These are phyloP conservation scores for Ellobium chinense DNA, from an alignment of 2,888 invertebrate species.

Conservation along the genomic window DNA sequence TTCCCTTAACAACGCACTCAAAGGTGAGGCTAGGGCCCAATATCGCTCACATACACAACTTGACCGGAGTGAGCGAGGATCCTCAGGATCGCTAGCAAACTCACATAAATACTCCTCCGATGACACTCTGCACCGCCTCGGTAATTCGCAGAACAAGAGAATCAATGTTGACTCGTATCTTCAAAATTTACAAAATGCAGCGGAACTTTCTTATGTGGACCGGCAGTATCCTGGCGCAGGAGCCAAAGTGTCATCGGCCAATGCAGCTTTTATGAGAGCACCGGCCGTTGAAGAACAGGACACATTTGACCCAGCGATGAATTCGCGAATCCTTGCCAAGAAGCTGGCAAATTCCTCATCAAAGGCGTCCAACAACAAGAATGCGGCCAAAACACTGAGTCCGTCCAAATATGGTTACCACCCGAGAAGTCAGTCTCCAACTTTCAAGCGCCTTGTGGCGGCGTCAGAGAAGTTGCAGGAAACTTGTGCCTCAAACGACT, in stretches of 20 bases:
- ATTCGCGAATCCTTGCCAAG: background rate
- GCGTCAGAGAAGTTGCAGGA: constrained; percentile 61
- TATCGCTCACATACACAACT: background rate
- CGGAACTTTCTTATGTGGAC: background rate
- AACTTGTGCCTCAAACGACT: constrained; percentile 29
- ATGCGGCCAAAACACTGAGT: constrained; percentile 41
- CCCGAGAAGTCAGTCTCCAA: constrained; percentile 65
- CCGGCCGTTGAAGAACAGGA: background rate
- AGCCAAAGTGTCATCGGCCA: background rate
- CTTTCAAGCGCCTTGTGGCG: constrained; percentile 62
- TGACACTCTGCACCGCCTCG: background rate
- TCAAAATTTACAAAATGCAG: background rate
- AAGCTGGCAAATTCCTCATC: background rate
- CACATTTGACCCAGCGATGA: background rate
- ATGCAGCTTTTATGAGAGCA: background rate
- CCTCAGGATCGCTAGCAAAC: background rate
- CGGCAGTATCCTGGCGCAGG: background rate
- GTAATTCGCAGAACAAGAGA: background rate
- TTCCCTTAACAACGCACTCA: background rate
- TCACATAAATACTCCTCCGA: background rate
- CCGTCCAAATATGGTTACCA: constrained; percentile 69
- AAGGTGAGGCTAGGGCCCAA: background rate
- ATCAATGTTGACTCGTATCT: background rate
- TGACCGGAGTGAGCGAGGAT: background rate
- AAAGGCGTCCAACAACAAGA: background rate